phyloP scores from a whole-genome alignment of 2,113 vertebrate species.

The Speoplatyrhinus poulsoni region DNA sequence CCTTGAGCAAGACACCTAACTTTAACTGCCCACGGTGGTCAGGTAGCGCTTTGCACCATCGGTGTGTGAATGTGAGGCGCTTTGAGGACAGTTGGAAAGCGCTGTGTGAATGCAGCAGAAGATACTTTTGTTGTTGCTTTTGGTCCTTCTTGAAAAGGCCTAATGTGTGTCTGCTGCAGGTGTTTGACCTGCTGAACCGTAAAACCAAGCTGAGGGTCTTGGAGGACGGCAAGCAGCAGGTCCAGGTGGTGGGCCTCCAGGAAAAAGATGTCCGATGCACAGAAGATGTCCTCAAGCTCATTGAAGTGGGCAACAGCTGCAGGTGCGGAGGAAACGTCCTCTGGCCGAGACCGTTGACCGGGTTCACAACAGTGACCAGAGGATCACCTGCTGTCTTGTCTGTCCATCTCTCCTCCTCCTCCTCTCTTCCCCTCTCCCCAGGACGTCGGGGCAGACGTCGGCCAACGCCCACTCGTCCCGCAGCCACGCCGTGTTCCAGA shows the following conservation, averaged over 20 bases:
- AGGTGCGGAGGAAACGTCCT: constrained; percentile 77
- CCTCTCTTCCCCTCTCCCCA: constrained; percentile 47
- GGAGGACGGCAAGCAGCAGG: constrained; percentile 97
- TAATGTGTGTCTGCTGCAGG: constrained; percentile 67
- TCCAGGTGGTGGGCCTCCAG: constrained; percentile 96
- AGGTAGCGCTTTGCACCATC: too few relatives aligned
- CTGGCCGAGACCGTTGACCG: too few relatives aligned
- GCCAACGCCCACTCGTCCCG: constrained; percentile 96
- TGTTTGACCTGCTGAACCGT: constrained; percentile 96
- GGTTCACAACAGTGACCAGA: too few relatives aligned
- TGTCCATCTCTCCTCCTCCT: neutral
- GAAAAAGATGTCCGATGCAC: constrained; percentile 94
- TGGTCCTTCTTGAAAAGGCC: neutral
- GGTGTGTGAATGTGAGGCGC: too few relatives aligned
- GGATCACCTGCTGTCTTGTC: neutral
- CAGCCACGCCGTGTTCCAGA: constrained; percentile 97
- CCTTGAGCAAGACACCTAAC: too few relatives aligned
- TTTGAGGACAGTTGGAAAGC: too few relatives aligned
- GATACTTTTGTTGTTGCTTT: neutral
- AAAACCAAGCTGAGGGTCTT: constrained; percentile 95
- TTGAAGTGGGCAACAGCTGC: constrained; percentile 98
- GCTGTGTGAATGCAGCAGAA: too few relatives aligned
- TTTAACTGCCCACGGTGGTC: too few relatives aligned
- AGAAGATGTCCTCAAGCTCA: constrained; percentile 96
- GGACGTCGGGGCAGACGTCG: constrained; percentile 96